Base-by-base conservation (phyloP, 2,113 vertebrate species). In the Erpornis zantholeuca region DNA sequence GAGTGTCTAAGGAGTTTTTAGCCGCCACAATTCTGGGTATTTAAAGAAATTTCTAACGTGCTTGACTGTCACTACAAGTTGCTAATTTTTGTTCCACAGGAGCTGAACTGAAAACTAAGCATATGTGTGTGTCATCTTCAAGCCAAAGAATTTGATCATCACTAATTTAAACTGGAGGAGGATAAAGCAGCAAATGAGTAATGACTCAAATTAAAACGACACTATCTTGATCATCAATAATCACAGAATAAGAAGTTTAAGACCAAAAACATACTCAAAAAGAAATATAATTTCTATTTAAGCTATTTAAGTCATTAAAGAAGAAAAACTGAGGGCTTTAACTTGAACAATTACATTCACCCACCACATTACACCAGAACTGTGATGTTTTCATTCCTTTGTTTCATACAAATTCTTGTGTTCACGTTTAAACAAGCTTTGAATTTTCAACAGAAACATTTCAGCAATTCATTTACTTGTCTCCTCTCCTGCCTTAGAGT, bases 401-500 rank as follows among this genome's bases (percentile, higher is more conserved):
- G 15, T 66, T 70, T 60, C 8, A 2, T 4, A 44, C 7, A 18
- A 77, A 44, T 21, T 49, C 35, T 31, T 53, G 12, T 66, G 14
- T 11, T 29, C 12, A 2, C 0, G 0, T 29, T 42, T 13, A 49
- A 44, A 36, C 3, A 71, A 38, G 6, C 18, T 59, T 24, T 25
- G 19, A n/a, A 49, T 53, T 57, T 61, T 42, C 31, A 44, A 50
- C 7, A 42, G 16, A 83, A 81, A 11, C 29, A 65, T 10, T 31
- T 63, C 36, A 60, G 27, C 1, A 9, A 68, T 33, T 71, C 5
- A 33, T 76, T 59, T 38, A 28, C 10, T 54, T 5, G 1, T 60
- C 11, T 33, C 27, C 25, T 38, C 22, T 50, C 36, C 27, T 40
- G 12, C 24, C 35, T 38, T 31, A 20, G 1, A 2, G 64, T 2